phyloP scores from a whole-genome alignment of 2,797 vertebrate genomes.

The Sarcophilus harrisii region DNA sequence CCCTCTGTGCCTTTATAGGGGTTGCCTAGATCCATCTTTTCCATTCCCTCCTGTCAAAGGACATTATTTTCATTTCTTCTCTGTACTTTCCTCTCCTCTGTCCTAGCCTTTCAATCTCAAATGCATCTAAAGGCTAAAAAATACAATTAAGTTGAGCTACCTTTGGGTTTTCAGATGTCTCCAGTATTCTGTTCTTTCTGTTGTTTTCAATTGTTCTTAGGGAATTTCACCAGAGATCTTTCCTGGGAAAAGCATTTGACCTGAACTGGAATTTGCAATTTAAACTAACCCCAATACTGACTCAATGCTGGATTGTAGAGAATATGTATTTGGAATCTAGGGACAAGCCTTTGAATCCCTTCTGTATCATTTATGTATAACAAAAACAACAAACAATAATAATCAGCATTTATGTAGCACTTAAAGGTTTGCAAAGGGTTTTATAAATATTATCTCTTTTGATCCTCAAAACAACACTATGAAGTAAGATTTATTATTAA shows the following conservation, averaged over 20 bases:
- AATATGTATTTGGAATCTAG: background rate
- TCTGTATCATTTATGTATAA: background rate
- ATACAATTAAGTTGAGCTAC: background rate
- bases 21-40: background rate
- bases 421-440: background rate
- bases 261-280: background rate
- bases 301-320: background rate
- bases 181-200: background rate
- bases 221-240: background rate
- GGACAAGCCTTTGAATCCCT: background rate
- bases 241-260: background rate
- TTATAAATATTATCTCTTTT: background rate
- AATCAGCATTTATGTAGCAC: background rate
- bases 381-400: background rate
- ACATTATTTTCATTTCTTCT: slow-evolving; percentile 40
- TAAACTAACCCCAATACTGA: background rate
- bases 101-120: slow-evolving; percentile 19
- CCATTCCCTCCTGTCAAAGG: slow-evolving; percentile 16
- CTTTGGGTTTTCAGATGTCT: slow-evolving; percentile 14
- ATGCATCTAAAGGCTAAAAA: slow-evolving; percentile 3
- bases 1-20: background rate
- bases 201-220: background rate
- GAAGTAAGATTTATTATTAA: background rate
- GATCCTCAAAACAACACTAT: background rate
- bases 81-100: slow-evolving; percentile 18